Evolutionary conservation across 2,888 invertebrate species (phyloP).

Genomic region (Rhagonycha fulva): DNA sequence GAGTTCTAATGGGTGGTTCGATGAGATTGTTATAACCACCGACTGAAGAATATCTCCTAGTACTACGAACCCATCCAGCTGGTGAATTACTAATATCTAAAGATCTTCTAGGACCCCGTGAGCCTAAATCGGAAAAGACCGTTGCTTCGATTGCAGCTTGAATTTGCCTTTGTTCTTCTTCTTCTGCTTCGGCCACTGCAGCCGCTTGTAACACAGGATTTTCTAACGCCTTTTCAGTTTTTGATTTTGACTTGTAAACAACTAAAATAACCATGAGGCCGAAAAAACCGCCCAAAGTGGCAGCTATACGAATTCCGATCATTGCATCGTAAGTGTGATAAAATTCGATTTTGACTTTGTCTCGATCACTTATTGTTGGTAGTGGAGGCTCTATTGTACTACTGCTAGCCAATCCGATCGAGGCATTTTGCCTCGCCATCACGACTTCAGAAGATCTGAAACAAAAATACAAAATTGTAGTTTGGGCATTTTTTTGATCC

Average conservation of each 20-base stretch:
- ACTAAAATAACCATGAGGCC: constrained; percentile 89
- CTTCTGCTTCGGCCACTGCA: constrained; percentile 74
- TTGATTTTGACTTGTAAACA: constrained; percentile 86
- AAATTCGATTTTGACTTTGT: constrained; percentile 77
- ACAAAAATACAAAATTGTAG: constrained; percentile 12
- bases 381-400: constrained; percentile 36
- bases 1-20: constrained; percentile 65
- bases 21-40: constrained; percentile 74
- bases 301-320: constrained; percentile 91
- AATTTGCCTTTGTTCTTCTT: constrained; percentile 72
- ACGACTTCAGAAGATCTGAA: constrained; percentile 43
- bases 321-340: constrained; percentile 91
- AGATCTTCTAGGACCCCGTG: constrained; percentile 53
- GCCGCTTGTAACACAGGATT: constrained; percentile 80
- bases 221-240: constrained; percentile 73
- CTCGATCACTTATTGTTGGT: constrained; percentile 43
- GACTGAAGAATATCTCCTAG: constrained; percentile 64
- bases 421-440: constrained; percentile 50
- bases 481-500: background rate
- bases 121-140: constrained; percentile 60
- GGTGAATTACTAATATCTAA: constrained; percentile 47
- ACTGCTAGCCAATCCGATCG: constrained; percentile 41
- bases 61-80: constrained; percentile 53
- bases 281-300: constrained; percentile 89
- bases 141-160: constrained; percentile 76